Conservation (phyloP, 2,888 invertebrate species). For the Clistopyga incitator region DNA sequence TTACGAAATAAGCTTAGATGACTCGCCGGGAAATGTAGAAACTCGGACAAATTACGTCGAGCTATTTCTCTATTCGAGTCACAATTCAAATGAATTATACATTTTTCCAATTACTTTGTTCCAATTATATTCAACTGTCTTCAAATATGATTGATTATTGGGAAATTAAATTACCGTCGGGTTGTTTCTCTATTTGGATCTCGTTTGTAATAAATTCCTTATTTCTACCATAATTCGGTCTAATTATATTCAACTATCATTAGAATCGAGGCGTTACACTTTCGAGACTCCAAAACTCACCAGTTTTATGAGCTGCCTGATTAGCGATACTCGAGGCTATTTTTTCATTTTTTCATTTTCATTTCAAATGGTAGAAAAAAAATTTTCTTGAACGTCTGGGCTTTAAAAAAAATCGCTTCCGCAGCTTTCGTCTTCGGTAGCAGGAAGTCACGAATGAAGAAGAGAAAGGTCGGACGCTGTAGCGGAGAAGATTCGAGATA, state of each 20-base stretch:
- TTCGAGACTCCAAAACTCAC: background rate
- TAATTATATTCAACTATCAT: background rate
- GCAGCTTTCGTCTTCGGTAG: background rate
- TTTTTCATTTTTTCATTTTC: too few relatives aligned
- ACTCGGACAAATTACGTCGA: background rate
- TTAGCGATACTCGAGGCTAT: background rate
- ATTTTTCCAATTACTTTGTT: background rate
- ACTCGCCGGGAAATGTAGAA: background rate
- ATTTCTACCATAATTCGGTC: background rate
- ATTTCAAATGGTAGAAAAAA: too few relatives aligned
- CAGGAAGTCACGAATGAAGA: constrained; percentile 35
- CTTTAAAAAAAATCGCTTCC: background rate
- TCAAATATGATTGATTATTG: too few relatives aligned
- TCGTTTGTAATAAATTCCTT: background rate
- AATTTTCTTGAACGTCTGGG: too few relatives aligned
- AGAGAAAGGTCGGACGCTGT: constrained; percentile 58
- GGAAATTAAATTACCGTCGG: too few relatives aligned
- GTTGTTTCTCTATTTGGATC: background rate
- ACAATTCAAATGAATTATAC: background rate
- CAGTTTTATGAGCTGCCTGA: background rate
- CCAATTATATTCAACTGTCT: background rate
- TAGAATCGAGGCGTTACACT: background rate
- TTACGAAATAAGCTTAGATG: background rate
- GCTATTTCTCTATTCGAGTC: background rate
- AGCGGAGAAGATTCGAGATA: constrained; percentile 33